Evolutionary conservation across 2,113 vertebrate species (phyloP), one percentile per base, ranked within the genome.

Genomic region (Oxyura jamaicensis): DNA sequence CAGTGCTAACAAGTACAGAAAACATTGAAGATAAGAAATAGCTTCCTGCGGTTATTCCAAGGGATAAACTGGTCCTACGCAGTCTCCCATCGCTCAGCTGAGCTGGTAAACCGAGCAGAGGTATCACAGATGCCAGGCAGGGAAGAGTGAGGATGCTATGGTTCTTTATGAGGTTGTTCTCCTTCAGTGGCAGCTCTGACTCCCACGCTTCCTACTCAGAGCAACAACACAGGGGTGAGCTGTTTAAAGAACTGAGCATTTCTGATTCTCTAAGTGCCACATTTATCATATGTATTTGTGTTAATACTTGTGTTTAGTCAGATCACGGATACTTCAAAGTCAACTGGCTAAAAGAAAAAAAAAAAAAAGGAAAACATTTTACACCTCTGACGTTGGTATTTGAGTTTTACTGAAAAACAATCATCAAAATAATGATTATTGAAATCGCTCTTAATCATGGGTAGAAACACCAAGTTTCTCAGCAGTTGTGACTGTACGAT

Each of bases 11-110:
- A 80, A 53, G 22, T 17, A 65, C 79, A 58, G 21, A 62, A 62
- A 58, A 26, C 4, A 77, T 4, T 21, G 21, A 62, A 74, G 35
- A 50, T 19, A 55, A 59, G 35, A 33, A 35, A 11, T 11, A 11
- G 31, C 25, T 46, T 73, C 21, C 41, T n/a, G 0, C 0, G 5
- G 13, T 4, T 62, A 31, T 35, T 68, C 46, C 41, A 56, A 10
- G 44, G 36, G 53, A 48, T 29, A 19, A 69, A 13, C 0, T 0
- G 7, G 10, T 18, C 5, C 31, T 39, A 3, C 0, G 0, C 6
- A 3, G 67, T 5, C 66, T 60, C 19, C 28, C 13, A 19, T 44
- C 13, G 50, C 58, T 53, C 29, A 3, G 25, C 18, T 11, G 22
- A 25, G 26, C 10, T 35, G 17, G 26, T 10, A 21, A n/a, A 22